Evolutionary conservation across 2,797 vertebrate genomes (phyloP), one percentile per base, ranked within the genome.

Genomic region (Ctenopoma multispine): DNA sequence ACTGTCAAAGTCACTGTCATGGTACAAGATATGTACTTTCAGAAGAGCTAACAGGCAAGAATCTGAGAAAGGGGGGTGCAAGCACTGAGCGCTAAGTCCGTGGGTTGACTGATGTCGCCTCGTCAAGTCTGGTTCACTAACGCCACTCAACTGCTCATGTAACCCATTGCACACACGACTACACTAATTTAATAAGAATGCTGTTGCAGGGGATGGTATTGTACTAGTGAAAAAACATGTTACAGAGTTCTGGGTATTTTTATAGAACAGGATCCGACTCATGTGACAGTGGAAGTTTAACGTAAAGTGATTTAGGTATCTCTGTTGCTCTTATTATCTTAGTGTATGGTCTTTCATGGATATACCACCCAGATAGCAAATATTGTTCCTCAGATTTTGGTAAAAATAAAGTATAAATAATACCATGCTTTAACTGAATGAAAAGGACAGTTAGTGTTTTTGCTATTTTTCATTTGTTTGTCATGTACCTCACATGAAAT

Each of bases 41-140:
- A 87, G 53, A 31, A 49, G 49, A n/a, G 53, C 63, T 54, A 82
- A 77, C 21, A 67, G 55, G 49, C 36, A 64, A 64, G 60, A 69
- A 68, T 73, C 21, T 63, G 87, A 79, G 68, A 40, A 29, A 56
- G 23, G 41, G 89, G 84, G 24, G 85, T 82, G 85, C 71, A 82
- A 87, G 82, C 59, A 31, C 46, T 82, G 80, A 72, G 75, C 70
- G 79, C 82, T 77, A 75, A 83, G 57, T 83, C 24, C 31, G 54
- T 47, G 31, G 60, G 75, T 41, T 80, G 83, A 80, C 72, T 81
- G 79, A 82, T 78, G 73, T 64, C 64, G 82, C 69, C 69, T 34
- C 49, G 65, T 84, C 65, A 87, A 36, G 77, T 80, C 36, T 0
- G 11, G 44, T 66, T 81, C 85, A 81, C 38, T 40, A 64, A 59